A percentile compares a stretch with the other conserved stretches of the same genome.
These are phyloP conservation scores for Tipula lateralis DNA, from an alignment of 2,888 invertebrate species.

Conservation along the genomic window DNA sequence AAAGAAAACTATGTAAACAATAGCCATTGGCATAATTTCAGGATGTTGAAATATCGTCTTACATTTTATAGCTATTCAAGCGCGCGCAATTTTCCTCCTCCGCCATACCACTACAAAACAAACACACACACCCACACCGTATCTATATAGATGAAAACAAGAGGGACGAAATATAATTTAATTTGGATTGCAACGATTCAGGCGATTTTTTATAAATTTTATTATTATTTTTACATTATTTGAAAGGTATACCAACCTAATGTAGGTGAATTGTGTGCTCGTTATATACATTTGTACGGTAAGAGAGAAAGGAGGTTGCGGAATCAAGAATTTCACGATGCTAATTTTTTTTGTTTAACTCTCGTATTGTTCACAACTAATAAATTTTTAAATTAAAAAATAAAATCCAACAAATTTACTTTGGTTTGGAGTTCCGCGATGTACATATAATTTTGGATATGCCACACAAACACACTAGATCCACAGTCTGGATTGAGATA, in stretches of 20 bases:
- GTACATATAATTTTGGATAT: background rate
- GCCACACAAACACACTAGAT: background rate
- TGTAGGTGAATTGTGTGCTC: background rate
- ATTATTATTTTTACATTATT: conserved; percentile 19
- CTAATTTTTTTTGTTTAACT: background rate
- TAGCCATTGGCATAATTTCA: background rate
- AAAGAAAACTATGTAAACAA: conserved; percentile 24
- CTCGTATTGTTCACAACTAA: conserved; percentile 19
- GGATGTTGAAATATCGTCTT: background rate
- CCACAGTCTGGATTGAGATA: background rate
- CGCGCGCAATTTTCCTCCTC: background rate
- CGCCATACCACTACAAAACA: background rate
- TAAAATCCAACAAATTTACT: background rate
- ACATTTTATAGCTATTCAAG: conserved; percentile 15
- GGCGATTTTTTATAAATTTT: conserved; percentile 9
- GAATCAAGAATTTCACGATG: background rate
- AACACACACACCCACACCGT: no score
- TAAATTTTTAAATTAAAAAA: background rate
- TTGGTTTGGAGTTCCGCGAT: background rate
- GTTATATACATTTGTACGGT: background rate
- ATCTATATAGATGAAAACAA: no score
- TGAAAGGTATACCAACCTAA: background rate
- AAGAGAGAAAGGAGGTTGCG: background rate
- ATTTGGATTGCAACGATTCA: conserved; percentile 11
- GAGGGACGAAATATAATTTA: background rate